A percentile compares a stretch with the other conserved stretches of the same genome.
Evolutionary conservation across 2,888 invertebrate genomes (phyloP).

Genomic region (Apamea sordens): DNA sequence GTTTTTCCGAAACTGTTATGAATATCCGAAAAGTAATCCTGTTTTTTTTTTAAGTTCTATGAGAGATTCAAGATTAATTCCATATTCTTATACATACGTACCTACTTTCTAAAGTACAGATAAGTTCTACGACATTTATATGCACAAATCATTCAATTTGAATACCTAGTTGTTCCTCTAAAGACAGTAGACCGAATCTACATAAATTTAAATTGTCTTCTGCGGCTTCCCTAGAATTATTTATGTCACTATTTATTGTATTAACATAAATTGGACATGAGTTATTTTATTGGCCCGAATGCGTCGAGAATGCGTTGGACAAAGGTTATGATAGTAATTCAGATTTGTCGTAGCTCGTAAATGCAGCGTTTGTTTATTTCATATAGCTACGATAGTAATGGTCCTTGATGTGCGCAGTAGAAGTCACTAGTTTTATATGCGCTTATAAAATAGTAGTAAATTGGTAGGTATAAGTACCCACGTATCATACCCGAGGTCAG

Average conservation of each 20-base stretch:
- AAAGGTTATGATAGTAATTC: conserved; percentile 88
- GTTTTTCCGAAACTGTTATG: neutral
- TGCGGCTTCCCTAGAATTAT: conserved; percentile 83
- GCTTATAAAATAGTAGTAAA: conserved; percentile 35
- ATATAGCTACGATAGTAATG: conserved; percentile 61
- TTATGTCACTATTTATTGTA: conserved; percentile 90
- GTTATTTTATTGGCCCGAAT: conserved; percentile 89
- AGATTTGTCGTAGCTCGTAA: conserved; percentile 89
- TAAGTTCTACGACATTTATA: conserved; percentile 55
- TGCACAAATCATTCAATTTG: conserved; percentile 83
- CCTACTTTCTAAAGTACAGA: conserved; percentile 37
- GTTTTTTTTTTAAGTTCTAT: neutral
- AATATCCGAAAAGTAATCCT: neutral
- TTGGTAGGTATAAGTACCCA: neutral
- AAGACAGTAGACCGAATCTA: conserved; percentile 79
- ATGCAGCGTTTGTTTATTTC: conserved; percentile 83
- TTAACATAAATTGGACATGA: conserved; percentile 91
- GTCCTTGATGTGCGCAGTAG: conserved; percentile 58
- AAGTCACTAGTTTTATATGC: conserved; percentile 62
- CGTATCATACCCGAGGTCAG: conserved; percentile 4
- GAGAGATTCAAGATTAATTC: conserved; percentile 19
- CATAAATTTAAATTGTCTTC: conserved; percentile 89
- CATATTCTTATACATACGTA: neutral
- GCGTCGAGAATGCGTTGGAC: conserved; percentile 84
- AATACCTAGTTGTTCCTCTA: conserved; percentile 71